Conservation (phyloP, 64 coral and sea anemone genomes). For the Platygyra sinensis region DNA sequence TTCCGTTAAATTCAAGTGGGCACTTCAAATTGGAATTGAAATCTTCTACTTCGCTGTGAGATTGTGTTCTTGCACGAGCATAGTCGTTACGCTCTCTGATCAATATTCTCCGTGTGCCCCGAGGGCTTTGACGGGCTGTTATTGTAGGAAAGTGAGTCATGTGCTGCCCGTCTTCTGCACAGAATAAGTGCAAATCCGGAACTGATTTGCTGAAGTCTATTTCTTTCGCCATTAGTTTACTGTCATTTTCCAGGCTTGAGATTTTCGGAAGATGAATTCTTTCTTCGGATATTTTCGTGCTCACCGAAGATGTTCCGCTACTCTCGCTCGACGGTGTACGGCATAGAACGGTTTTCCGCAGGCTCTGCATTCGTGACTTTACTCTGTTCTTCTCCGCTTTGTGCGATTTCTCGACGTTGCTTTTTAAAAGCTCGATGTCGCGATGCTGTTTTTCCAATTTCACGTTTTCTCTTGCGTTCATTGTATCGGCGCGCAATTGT, state of each 20-base stretch:
- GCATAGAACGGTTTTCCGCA: background rate
- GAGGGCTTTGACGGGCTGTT: background rate
- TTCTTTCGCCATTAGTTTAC: background rate
- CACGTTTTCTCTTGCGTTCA: conserved; percentile 15
- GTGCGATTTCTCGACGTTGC: background rate
- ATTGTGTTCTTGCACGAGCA: background rate
- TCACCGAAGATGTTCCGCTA: background rate
- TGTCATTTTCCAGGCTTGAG: background rate
- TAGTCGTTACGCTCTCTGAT: background rate
- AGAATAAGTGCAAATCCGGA: background rate
- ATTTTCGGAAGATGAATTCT: conserved; percentile 14
- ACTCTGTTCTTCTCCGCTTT: conserved; percentile 16
- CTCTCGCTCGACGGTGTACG: background rate
- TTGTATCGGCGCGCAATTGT: background rate
- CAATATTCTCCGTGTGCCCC: background rate
- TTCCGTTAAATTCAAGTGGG: background rate
- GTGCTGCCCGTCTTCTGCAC: background rate
- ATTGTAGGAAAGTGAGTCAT: conserved; percentile 1
- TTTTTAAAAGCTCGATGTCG: background rate
- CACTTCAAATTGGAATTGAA: background rate
- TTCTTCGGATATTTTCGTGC: background rate
- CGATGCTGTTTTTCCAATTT: conserved; percentile 9
- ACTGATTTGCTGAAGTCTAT: background rate
- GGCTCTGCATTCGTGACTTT: conserved; percentile 4
- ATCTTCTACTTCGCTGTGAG: conserved; percentile 3